These are phyloP conservation scores for Alethe castanea DNA, from an alignment of 2,113 vertebrate genomes.

Conservation along the genomic window DNA sequence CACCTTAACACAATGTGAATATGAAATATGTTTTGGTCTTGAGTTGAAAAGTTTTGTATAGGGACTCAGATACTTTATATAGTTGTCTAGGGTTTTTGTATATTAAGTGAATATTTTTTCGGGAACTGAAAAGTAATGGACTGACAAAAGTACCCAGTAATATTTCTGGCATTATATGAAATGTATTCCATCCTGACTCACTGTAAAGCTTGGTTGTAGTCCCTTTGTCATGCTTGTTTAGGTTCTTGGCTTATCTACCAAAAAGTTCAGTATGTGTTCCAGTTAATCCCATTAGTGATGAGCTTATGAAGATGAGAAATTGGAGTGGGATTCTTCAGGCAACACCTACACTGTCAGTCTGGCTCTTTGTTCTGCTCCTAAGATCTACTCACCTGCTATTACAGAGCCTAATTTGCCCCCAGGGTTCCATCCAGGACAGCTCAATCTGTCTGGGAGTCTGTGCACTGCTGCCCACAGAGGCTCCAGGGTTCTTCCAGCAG, in stretches of 20 bases:
- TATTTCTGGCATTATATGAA: background rate
- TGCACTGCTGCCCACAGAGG: background rate
- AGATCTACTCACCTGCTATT: background rate
- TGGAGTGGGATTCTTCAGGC: background rate
- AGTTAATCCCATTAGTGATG: background rate
- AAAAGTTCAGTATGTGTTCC: background rate
- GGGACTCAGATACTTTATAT: background rate
- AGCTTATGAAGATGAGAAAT: background rate
- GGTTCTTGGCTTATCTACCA: background rate
- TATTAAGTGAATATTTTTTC: background rate
- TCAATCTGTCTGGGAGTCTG: background rate
- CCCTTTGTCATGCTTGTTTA: background rate
- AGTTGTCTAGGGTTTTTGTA: background rate
- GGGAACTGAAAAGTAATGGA: background rate
- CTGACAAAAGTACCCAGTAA: background rate
- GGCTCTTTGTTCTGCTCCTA: background rate
- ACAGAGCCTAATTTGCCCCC: background rate
- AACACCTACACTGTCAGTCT: background rate
- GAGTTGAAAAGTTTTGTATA: background rate
- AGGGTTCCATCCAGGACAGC: background rate
- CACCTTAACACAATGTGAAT: background rate
- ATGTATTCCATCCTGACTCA: background rate
- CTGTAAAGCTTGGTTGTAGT: background rate
- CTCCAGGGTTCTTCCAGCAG: background rate
- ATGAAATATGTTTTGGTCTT: background rate